A percentile compares a stretch with the other conserved stretches of the same genome.
These are phyloP conservation scores for Proisotoma minuta DNA, from an alignment of 2,888 invertebrate genomes.

Conservation along the genomic window DNA sequence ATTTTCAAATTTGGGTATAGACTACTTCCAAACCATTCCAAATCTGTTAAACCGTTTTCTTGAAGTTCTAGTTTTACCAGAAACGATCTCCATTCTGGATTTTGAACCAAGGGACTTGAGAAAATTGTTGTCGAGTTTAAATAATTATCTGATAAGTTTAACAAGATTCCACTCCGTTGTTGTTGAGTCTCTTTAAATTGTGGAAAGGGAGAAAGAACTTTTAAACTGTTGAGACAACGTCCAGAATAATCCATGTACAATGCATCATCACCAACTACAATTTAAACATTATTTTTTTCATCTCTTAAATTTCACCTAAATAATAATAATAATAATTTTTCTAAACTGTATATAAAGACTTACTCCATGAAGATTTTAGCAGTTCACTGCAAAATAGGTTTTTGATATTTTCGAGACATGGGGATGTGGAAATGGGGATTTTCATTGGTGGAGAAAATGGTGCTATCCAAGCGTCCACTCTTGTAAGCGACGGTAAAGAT, in stretches of 20 bases:
- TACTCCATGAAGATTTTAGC: conserved; percentile 21
- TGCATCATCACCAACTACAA: conserved; percentile 4
- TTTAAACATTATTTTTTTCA: too few species aligned
- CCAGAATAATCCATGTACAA: conserved; percentile 30
- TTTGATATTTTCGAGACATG: conserved; percentile 19
- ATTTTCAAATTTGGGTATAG: conserved; percentile 41
- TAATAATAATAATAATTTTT: too few species aligned
- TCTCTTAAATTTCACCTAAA: too few species aligned
- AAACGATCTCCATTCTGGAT: conserved; percentile 34
- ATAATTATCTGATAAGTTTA: conserved; percentile 44
- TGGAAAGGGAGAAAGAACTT: conserved; percentile 32
- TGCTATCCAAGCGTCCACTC: conserved; percentile 42
- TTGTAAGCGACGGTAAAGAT: conserved; percentile 35
- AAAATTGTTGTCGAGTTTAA: conserved; percentile 28
- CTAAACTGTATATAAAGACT: too few species aligned
- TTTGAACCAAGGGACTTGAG: conserved; percentile 24
- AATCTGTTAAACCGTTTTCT: conserved; percentile 38
- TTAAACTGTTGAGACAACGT: conserved; percentile 37
- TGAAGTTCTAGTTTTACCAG: conserved; percentile 38
- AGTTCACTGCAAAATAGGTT: conserved; percentile 17
- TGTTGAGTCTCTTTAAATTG: conserved; percentile 23
- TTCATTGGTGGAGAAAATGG: conserved; percentile 24
- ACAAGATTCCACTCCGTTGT: conserved; percentile 6
- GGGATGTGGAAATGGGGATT: background rate
- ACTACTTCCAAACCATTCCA: conserved; percentile 41